These are phyloP conservation scores for Hypotaenidia okinawae DNA, from an alignment of 2,797 vertebrate species.

Conservation along the genomic window DNA sequence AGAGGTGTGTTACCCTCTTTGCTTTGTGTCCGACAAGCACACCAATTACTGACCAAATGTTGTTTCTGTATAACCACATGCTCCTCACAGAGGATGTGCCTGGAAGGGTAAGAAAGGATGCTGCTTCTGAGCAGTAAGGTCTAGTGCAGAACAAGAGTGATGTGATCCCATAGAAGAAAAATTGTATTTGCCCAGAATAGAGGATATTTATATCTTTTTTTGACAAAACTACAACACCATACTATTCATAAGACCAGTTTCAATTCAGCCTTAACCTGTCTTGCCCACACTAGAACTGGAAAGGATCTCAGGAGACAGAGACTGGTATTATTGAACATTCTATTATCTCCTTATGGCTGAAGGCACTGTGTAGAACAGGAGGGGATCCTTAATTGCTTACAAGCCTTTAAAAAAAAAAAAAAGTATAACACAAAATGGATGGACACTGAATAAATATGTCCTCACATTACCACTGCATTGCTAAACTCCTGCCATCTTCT, in stretches of 20 bases:
- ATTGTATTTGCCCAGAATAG: background rate
- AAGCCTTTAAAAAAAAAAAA: background rate
- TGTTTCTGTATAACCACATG: background rate
- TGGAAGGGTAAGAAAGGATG: background rate
- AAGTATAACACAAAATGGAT: background rate
- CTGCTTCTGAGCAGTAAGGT: background rate
- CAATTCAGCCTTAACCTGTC: background rate
- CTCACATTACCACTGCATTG: background rate
- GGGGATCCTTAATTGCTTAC: background rate
- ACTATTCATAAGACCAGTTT: background rate
- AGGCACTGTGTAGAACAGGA: background rate
- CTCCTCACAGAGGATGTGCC: background rate
- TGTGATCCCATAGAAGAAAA: background rate
- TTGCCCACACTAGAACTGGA: background rate
- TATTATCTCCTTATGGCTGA: background rate
- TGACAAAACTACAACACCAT: background rate
- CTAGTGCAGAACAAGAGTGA: background rate
- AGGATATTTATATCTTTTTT: background rate
- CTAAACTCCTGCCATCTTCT: background rate
- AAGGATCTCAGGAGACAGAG: background rate
- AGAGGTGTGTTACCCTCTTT: background rate
- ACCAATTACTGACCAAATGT: rapidly evolving
- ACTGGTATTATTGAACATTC: background rate
- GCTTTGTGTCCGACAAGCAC: background rate
- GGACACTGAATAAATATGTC: background rate